Evolutionary conservation across 2,113 vertebrate species (phyloP), one percentile per base, ranked within the genome.

Genomic region (cattle (Bos taurus)): DNA sequence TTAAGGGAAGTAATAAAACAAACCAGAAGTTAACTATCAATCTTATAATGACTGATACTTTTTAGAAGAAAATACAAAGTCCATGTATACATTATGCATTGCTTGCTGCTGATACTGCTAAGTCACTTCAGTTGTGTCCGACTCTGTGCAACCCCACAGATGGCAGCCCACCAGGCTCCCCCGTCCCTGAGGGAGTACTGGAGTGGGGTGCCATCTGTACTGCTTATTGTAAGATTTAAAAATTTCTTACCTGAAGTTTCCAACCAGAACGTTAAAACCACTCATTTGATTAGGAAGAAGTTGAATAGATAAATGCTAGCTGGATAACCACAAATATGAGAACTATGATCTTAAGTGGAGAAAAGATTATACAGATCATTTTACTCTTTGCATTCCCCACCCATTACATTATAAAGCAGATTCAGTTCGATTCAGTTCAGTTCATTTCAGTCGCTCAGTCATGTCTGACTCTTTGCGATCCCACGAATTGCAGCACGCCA

Each of bases 201-300:
- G 21, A 57, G 56, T 57, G 26, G 59, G 59, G 26, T 14, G 13
- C 60, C 28, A 62, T 62, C 60, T 43, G 10, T 78, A 52, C 36
- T 90, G 28, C 28, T 89, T 91, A 26, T 64, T 13, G 62, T 83
- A 52, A 74, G 7, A 21, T 78, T 92, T 95, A 48, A 46, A 93
- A 93, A 56, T 91, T 78, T 94, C 97, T 98, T 98, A 98, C 98
- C 97, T 96, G 64, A 64, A 30, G 36, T 88, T 93, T 77, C 25
- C 82, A 90, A 43, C 17, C 43, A 54, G 26, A 91, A 64, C 1
- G 56, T 92, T 43, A 96, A 88, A 36, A 91, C 7, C 13, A 87
- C 19, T 94, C 6, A 26, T 50, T 91, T 71, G 21, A 85, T 46
- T 60, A 67, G 21, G 62, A 97, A 88, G 57, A 97, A 84, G 23